These are phyloP conservation scores for Polymixis flavicincta DNA, from an alignment of 2,888 invertebrate species.

Conservation along the genomic window DNA sequence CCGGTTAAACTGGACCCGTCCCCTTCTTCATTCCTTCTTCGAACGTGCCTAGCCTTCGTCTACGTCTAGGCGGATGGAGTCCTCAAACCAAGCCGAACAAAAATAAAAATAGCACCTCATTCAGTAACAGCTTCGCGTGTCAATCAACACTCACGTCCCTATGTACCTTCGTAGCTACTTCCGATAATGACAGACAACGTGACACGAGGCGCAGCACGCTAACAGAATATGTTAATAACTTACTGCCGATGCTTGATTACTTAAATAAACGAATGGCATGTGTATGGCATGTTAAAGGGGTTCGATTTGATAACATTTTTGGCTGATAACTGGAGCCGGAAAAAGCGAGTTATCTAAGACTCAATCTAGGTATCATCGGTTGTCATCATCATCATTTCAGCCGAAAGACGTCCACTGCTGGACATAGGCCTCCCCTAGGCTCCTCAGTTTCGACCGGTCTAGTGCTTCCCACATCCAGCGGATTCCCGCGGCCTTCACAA, in stretches of 20 bases:
- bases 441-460: too few relatives aligned
- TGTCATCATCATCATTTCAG: too few relatives aligned
- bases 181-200: conserved; percentile 51
- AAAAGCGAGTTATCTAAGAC: neutral
- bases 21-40: neutral
- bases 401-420: too few relatives aligned
- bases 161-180: conserved; percentile 23
- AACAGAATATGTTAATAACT: conserved; percentile 43
- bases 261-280: neutral
- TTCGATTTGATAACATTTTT: neutral
- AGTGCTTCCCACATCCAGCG: too few relatives aligned
- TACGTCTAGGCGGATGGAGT: neutral
- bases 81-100: neutral
- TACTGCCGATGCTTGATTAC: conserved; percentile 9
- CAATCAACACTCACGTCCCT: conserved; percentile 38
- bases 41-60: too few relatives aligned
- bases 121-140: conserved; percentile 39
- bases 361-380: neutral
- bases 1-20: neutral
- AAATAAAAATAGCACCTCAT: conserved; percentile 18
- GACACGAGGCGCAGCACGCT: conserved; percentile 42
- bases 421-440: too few relatives aligned
- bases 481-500: too few relatives aligned
- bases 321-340: neutral
- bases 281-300: neutral